Base-by-base conservation (phyloP, 2,888 invertebrate genomes). In the Watsonalla binaria region DNA sequence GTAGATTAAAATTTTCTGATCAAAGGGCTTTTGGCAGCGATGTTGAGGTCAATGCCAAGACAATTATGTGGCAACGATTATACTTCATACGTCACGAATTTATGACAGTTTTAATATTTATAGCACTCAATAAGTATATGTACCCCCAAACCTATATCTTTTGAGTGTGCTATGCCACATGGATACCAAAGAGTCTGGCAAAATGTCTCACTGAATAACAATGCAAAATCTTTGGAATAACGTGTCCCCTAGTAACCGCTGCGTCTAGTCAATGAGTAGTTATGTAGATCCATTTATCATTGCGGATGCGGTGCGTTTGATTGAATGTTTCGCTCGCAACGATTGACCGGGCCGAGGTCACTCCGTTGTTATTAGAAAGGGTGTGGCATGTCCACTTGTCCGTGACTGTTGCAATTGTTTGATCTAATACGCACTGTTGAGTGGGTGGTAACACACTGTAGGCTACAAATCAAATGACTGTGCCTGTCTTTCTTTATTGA, bases 281-380 rank as follows among this genome's bases (percentile, higher is more conserved):
- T 42, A 34, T 49, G 37, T 15, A 15, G 13, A 49, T 37, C 49
- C 8, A 49, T 49, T 15, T 39, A 37, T 49, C 49, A 49, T 49
- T 39, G 49, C 49, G 49, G 49, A 49, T 49, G 49, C 49, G 49
- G 37, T 9, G 9, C 5, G 15, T 8, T 49, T 49, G 49, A 49
- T 39, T 15, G 49, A 39, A 35, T 37, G 49, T 9, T 49, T 37
- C 37, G 49, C 13, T 14, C 37, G 48, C 14, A 13, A 34, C 13
- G 37, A 11, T 47, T 47, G 47, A 54, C 42, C 48, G 37, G 48
- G 13, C 35, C 63, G 59, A 68, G 67, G 68, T 65, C 67, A 57
- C 57, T 61, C 55, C 60, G 59, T 63, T 49, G 49, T 68, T 67
- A 73, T 74, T 75, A 70, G 77, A 76, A 76, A 80, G 78, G 82